phyloP scores from a whole-genome alignment of 2,113 vertebrate species.

The Pelmatolapia mariae region DNA sequence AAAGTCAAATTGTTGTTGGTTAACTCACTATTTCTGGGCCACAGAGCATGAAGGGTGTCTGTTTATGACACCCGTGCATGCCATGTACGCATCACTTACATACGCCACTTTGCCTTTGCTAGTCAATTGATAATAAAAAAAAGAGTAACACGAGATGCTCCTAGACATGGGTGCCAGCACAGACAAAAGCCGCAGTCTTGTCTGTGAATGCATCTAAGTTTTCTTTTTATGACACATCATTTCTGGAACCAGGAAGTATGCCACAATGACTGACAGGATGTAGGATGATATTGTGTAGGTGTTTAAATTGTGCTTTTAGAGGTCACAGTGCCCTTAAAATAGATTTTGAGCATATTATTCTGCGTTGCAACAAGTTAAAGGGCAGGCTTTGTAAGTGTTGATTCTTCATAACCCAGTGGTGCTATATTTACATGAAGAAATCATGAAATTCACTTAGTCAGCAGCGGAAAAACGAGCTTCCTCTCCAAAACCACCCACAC shows the following conservation, averaged over 20 bases:
- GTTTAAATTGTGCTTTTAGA: slow-evolving; percentile 25
- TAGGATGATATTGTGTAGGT: slow-evolving; percentile 17
- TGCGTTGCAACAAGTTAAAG: slow-evolving; percentile 1
- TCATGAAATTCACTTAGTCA: slow-evolving; percentile 59
- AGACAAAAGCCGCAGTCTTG: slow-evolving; percentile 16
- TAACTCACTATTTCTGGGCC: slow-evolving; percentile 49
- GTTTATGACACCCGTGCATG: slow-evolving; percentile 43
- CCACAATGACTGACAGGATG: slow-evolving; percentile 54
- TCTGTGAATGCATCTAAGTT: slow-evolving; percentile 7
- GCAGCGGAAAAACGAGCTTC: slow-evolving; percentile 47
- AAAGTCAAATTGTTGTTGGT: slow-evolving; percentile 51
- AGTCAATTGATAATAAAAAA: slow-evolving; percentile 27
- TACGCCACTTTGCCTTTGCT: slow-evolving; percentile 10
- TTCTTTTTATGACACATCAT: slow-evolving; percentile 18
- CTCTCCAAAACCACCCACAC: slow-evolving; percentile 57
- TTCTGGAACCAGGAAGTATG: slow-evolving; percentile 59
- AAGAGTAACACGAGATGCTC: slow-evolving; percentile 26
- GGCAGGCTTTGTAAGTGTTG: not conserved
- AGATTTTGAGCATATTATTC: not conserved
- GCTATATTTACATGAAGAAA: slow-evolving; percentile 52
- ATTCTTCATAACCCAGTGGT: slow-evolving; percentile 3
- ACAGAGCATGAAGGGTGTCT: slow-evolving; percentile 58
- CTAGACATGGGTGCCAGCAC: slow-evolving; percentile 1
- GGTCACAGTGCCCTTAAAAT: slow-evolving; percentile 15
- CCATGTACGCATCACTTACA: not conserved